Evolutionary conservation across 2,113 vertebrate species (phyloP).

Genomic region (Crotalus tigris): DNA sequence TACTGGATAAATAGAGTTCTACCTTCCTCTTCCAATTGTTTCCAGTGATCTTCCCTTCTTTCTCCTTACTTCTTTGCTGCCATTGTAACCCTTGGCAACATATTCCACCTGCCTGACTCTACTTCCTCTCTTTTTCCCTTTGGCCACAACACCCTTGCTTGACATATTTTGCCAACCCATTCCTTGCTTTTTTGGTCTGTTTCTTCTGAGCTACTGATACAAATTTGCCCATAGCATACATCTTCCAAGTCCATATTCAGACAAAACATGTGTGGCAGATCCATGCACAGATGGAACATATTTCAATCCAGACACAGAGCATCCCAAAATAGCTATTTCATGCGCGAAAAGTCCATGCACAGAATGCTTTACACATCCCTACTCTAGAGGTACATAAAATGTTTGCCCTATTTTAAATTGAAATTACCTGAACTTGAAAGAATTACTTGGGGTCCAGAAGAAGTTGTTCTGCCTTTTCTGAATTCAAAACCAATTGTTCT

Average conservation of each 20-base stretch:
- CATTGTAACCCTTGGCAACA: not conserved
- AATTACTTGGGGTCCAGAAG: not conserved
- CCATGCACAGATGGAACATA: not conserved
- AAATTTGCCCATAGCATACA: not conserved
- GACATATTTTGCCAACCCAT: not conserved
- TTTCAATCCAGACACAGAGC: not conserved
- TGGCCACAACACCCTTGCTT: not conserved
- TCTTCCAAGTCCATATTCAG: not conserved
- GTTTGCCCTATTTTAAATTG: not conserved
- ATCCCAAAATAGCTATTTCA: not conserved
- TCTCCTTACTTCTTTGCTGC: not conserved
- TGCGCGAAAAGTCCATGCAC: not conserved
- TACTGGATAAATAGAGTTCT: not conserved
- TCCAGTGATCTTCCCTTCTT: not conserved
- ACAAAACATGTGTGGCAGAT: not conserved
- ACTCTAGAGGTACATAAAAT: not conserved
- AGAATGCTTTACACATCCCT: not conserved
- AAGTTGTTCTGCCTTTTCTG: not conserved
- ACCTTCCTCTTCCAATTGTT: not conserved
- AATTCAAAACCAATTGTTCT: no score
- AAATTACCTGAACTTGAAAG: not conserved
- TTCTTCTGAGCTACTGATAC: not conserved
- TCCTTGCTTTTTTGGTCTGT: not conserved
- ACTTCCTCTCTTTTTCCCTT: not conserved
- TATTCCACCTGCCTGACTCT: not conserved